Evolutionary conservation across 2,113 vertebrate species (phyloP), one percentile per base, ranked within the genome.

Genomic region (Prinia subflava): DNA sequence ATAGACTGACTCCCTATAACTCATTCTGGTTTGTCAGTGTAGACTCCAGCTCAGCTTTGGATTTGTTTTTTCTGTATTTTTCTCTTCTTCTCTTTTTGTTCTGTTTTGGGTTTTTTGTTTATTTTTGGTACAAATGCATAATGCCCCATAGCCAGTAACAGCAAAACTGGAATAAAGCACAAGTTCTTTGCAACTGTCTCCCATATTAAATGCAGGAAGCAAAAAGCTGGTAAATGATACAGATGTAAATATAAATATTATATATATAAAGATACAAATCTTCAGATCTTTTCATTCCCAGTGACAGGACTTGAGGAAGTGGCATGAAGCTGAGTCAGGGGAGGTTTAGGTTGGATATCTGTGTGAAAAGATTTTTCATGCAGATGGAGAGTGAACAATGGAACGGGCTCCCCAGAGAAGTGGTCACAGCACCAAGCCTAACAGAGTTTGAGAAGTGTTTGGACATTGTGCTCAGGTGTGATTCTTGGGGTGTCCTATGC

Each of bases 71-170:
- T 70, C 17, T 56, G 11, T 18, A 21, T 70, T 57, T 69, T 16
- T 8, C 5, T n/a, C 15, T 75, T 56, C 12, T 28, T 55, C 2
- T 13, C 1, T 49, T 6, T 52, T 39, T 23, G 1, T 8, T 23
- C 35, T 35, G 28, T 10, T 30, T 31, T 31, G 49, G n/a, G 11
- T 11, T 10, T 22, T 10, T 22, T n/a, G 4, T 39, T 20, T 11
- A 4, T 30, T 49, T 69, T 77, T 64, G 3, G 6, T 41, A 13
- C 55, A 50, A 33, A 33, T 24, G 4, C 10, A 13, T 30, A 47
- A 63, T 71, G 12, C 17, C 22, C 41, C 31, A 25, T 35, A 69
- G 49, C 21, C 65, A 67, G 35, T 30, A 84, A 63, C 31, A 73
- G 24, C 30, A 35, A n/a, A n/a, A 33, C 23, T 57, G 57, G 17